Percentiles rank a stretch among this genome's conserved stretches.
phyloP scores from a whole-genome alignment of 1,140 invertebrate species.

The Hetaerina americana region DNA sequence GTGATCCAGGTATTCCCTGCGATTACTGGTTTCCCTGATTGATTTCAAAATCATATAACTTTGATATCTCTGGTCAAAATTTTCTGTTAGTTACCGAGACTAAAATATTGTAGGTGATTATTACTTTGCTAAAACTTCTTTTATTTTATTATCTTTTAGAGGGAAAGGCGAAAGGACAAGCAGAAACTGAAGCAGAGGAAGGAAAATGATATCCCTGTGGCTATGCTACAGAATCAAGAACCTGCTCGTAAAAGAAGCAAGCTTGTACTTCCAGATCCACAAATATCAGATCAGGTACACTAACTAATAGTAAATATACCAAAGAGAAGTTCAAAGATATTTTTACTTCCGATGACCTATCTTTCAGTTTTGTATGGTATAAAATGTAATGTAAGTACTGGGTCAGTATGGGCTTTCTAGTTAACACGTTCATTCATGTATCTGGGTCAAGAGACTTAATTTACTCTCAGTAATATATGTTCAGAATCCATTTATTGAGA shows the following conservation, averaged over 20 bases:
- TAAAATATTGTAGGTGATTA: neutral
- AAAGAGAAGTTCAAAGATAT: no score
- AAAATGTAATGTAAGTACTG: no score
- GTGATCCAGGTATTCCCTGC: no score
- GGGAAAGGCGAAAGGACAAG: constrained; percentile 79
- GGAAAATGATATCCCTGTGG: constrained; percentile 89
- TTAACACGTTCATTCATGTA: no score
- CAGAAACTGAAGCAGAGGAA: constrained; percentile 87
- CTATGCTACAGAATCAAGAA: constrained; percentile 80
- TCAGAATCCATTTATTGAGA: no score
- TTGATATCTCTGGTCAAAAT: constrained; percentile 9
- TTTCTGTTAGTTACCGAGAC: neutral
- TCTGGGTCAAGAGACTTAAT: no score
- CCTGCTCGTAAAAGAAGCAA: constrained; percentile 90
- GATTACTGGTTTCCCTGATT: no score
- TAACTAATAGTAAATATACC: constrained; percentile 1
- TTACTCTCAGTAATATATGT: no score
- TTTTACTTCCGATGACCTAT: no score
- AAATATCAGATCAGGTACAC: constrained; percentile 79
- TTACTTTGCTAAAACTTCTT: constrained; percentile 4
- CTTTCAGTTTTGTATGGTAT: no score
- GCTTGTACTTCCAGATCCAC: constrained; percentile 88
- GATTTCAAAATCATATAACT: constrained; percentile 1
- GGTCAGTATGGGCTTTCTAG: no score
- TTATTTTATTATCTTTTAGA: constrained; percentile 21